Conservation (phyloP, 2,797 vertebrate species). For the Leptoclinus maculatus region DNA sequence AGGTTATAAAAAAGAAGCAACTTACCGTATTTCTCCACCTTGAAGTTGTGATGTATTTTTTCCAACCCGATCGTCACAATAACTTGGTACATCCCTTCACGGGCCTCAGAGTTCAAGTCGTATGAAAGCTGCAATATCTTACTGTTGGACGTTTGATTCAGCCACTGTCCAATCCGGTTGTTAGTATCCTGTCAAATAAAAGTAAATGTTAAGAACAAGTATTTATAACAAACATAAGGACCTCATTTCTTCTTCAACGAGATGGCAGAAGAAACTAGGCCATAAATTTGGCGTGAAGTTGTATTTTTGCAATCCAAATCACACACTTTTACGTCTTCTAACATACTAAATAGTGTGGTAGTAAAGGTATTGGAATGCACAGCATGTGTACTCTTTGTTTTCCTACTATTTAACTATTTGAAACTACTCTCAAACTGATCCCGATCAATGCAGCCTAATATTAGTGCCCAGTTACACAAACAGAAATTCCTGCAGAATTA, state of each 20-base stretch:
- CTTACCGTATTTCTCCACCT: slow-evolving; percentile 84
- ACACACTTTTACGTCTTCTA: slow-evolving; percentile 56
- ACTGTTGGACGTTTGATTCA: slow-evolving; percentile 63
- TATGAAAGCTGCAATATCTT: slow-evolving; percentile 81
- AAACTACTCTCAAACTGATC: no score
- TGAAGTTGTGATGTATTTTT: slow-evolving; percentile 59
- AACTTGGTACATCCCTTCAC: slow-evolving; percentile 71
- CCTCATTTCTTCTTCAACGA: background rate
- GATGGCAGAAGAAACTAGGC: no score
- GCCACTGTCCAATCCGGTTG: slow-evolving; percentile 85
- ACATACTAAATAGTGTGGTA: background rate
- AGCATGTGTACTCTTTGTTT: no score
- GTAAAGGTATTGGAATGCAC: no score
- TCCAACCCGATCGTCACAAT: slow-evolving; percentile 15
- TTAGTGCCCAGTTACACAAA: no score
- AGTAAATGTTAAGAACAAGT: background rate
- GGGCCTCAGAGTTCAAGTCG: slow-evolving; percentile 79
- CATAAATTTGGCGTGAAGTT: slow-evolving; percentile 45
- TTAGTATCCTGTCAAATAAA: slow-evolving; percentile 69
- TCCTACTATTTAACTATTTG: no score
- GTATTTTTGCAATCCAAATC: no score
- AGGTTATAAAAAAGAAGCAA: background rate
- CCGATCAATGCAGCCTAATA: no score
- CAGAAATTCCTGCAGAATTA: no score
- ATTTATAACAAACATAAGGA: background rate